Evolutionary conservation across 2,113 vertebrate genomes (phyloP), one percentile per base, ranked within the genome.

Genomic region (Emberiza fucata): DNA sequence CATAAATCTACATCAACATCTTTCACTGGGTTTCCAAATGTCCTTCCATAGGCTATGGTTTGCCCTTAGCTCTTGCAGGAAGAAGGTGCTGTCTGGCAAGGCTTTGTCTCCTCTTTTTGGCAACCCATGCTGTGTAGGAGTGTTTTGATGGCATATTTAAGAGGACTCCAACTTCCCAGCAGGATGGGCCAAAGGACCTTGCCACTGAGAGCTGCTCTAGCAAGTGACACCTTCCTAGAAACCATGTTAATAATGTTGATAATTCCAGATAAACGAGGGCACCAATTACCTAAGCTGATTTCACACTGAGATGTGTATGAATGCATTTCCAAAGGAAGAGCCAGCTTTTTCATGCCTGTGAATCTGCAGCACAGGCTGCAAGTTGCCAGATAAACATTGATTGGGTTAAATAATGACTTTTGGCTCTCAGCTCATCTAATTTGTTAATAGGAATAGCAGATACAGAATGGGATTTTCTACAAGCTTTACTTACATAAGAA

Each of bases 191-290:
- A 1, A 82, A 85, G 66, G 33, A 82, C 80, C 37, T 45, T 72
- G 50, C 60, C 31, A 33, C 40, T 80, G 82, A 48, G 37, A 42
- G 53, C 37, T 76, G 69, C 53, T 79, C 48, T 33, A 91, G 73
- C 24, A 68, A 72, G n/a, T 35, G 71, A 50, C 29, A 70, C 21
- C 86, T 95, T 97, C 94, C 95, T 92, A 93, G 95, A 95, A 95
- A 83, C 39, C 72, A 44, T 12, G 17, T 65, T 83, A 50, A 85
- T 71, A 70, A 11, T 48, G 22, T 37, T 78, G 80, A 83, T 90
- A 88, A 90, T 70, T 86, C 19, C 72, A 93, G 94, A 81, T 92
- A 81, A 78, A 83, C n/a, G 31, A 79, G 35, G 45, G 35, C 42
- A 57, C 27, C 18, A 21, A 63, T 86, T 90, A 68, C 33, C 69